Percentiles rank a stretch among this genome's conserved stretches.
These are phyloP conservation scores for Galaxea fascicularis DNA, from an alignment of 92 coral and sea anemone genomes.

Conservation along the genomic window DNA sequence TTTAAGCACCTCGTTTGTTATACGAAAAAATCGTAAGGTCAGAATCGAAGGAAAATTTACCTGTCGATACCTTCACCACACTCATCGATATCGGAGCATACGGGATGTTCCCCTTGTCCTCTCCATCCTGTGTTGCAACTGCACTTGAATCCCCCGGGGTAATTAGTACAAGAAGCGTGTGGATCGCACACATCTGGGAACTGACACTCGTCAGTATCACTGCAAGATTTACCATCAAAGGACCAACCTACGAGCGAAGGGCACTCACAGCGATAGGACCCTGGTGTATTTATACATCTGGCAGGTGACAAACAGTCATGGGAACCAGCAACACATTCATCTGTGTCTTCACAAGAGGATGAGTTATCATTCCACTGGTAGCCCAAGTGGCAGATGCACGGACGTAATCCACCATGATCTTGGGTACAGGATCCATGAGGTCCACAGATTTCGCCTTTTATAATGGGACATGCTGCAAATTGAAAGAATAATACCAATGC, in stretches of 20 bases:
- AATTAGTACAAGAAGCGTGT: constrained; percentile 18
- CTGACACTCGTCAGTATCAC: constrained; percentile 27
- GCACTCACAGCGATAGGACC: constrained; percentile 72
- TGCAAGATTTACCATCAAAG: constrained; percentile 69
- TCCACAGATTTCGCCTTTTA: constrained; percentile 61
- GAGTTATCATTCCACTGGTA: constrained; percentile 58
- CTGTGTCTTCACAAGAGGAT: constrained; percentile 49
- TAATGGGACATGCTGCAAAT: constrained; percentile 60
- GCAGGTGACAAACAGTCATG: constrained; percentile 69
- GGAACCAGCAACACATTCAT: constrained; percentile 51
- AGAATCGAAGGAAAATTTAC: constrained; percentile 1
- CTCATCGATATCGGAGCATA: constrained; percentile 54
- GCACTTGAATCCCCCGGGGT: constrained; percentile 39
- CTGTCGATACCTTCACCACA: constrained; percentile 36
- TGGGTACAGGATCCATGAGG: constrained; percentile 63
- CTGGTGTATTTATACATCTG: constrained; percentile 62
- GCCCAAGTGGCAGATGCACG: constrained; percentile 64
- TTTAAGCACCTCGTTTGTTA: too few relatives aligned
- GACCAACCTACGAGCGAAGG: constrained; percentile 78
- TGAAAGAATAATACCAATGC: not conserved
- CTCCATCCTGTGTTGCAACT: constrained; percentile 59
- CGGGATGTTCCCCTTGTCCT: constrained; percentile 50
- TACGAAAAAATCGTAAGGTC: not conserved
- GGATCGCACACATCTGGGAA: constrained; percentile 29
- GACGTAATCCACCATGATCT: constrained; percentile 26